A percentile compares a stretch with the other conserved stretches of the same genome.
Evolutionary conservation across 2,888 invertebrate species (phyloP).

Genomic region (Volucella inanis): DNA sequence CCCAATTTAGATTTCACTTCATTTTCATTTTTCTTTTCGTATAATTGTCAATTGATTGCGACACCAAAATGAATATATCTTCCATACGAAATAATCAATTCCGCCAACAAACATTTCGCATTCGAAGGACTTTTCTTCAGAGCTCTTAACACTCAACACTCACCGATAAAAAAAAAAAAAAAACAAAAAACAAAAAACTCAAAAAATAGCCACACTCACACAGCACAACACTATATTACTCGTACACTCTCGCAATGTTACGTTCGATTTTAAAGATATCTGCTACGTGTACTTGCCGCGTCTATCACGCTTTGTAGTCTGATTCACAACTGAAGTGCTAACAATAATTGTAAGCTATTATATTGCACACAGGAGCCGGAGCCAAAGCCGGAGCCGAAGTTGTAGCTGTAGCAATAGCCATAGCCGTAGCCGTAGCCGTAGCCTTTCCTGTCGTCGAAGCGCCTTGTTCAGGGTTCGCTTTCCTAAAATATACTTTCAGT

Average conservation of each 20-base stretch:
- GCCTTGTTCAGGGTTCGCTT: constrained; percentile 37
- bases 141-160: not conserved
- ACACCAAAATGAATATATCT: constrained; percentile 18
- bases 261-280: not conserved
- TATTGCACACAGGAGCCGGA: constrained; percentile 54
- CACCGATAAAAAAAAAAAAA: too few relatives aligned
- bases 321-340: constrained; percentile 72
- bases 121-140: not conserved
- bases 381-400: too few relatives aligned
- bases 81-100: constrained; percentile 19
- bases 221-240: not conserved
- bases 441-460: too few relatives aligned
- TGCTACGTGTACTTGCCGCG: constrained; percentile 4
- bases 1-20: not conserved
- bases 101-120: constrained; percentile 43
- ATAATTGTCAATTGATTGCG: constrained; percentile 20
- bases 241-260: not conserved
- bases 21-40: constrained; percentile 12
- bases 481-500: constrained; percentile 40
- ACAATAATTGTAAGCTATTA: constrained; percentile 68
- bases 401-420: too few relatives aligned
- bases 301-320: constrained; percentile 67
- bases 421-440: too few relatives aligned
- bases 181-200: too few relatives aligned
- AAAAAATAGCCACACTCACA: too few relatives aligned